These are phyloP conservation scores for Ariolimax columbianus DNA, from an alignment of 2,888 invertebrate genomes.

Conservation along the genomic window DNA sequence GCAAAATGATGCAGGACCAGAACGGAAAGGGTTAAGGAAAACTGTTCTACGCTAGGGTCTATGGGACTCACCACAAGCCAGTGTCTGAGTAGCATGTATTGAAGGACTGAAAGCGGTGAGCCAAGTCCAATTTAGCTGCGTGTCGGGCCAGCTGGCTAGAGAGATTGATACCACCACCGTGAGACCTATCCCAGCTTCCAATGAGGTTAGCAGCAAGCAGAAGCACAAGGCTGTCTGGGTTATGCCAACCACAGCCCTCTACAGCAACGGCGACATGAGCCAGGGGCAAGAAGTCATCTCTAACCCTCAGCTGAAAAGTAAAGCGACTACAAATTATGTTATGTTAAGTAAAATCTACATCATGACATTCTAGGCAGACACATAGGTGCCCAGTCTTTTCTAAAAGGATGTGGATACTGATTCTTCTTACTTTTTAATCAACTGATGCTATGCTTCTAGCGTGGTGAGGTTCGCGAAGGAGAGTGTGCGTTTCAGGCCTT, in stretches of 20 bases:
- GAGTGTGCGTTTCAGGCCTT: too few relatives aligned
- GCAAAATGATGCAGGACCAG: not conserved
- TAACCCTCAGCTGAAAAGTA: slow-evolving; percentile 83
- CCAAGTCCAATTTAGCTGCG: slow-evolving; percentile 84
- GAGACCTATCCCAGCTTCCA: slow-evolving; percentile 89
- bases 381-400: too few relatives aligned
- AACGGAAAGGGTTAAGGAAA: not conserved
- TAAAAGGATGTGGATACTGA: too few relatives aligned
- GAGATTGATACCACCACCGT: slow-evolving; percentile 94
- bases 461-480: too few relatives aligned
- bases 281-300: slow-evolving; percentile 95
- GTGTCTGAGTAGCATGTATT: slow-evolving; percentile 99
- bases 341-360: too few relatives aligned
- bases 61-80: slow-evolving; percentile 87
- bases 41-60: not conserved
- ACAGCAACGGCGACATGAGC: slow-evolving; percentile 96
- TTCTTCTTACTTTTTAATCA: too few relatives aligned
- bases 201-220: slow-evolving; percentile 98
- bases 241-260: slow-evolving; percentile 97
- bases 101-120: slow-evolving; percentile 97
- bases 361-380: too few relatives aligned
- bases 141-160: slow-evolving; percentile 88
- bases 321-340: too few relatives aligned
- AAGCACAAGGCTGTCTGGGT: slow-evolving; percentile 96
- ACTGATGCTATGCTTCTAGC: too few relatives aligned